Evolutionary conservation across 2,797 vertebrate species (phyloP), one percentile per base, ranked within the genome.

Genomic region (Phylloscopus collybita): DNA sequence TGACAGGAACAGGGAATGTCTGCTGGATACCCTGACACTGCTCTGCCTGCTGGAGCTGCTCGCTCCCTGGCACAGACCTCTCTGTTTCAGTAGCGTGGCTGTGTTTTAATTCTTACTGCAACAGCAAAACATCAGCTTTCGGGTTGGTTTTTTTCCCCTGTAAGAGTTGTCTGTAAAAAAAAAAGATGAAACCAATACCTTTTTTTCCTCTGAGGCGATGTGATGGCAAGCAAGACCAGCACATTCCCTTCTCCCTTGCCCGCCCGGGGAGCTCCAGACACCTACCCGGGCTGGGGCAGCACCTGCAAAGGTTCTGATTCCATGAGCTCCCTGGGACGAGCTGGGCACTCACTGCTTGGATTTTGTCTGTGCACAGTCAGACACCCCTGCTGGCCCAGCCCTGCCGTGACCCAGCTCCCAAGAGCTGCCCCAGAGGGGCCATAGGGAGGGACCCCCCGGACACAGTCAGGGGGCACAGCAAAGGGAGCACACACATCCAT

Each of bases 51-150:
- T 32, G 32, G 32, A 56, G 38, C n/a, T 26, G n/a, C 57, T 56
- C 2, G 1, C 59, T 70, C 51, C 34, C 1, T 2, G 30, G 32
- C 47, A 72, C 54, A 53, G 25, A 30, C 21, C 26, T 69, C 74
- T 51, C 23, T 2, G 10, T 18, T 42, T 29, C 61, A 18, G 7
- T 1, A 51, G 9, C 7, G 1, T 0, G 0, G 25, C 27, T 13
- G 2, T 6, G 4, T 18, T 62, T 50, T 12, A 54, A 29, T 16
- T 34, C 59, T n/a, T 36, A 49, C 32, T 6, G 2, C 11, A 16
- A 8, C 3, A 42, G 4, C 9, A 42, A 50, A 69, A 42, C 23
- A 32, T 4, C 22, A 6, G 9, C 5, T 16, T 32, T 25, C 19
- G 16, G 20, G 0, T 7, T 11, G 42, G 17, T 44, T 19, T 44